phyloP scores from a whole-genome alignment of 2,113 vertebrate species.

The Lasiurus cinereus region DNA sequence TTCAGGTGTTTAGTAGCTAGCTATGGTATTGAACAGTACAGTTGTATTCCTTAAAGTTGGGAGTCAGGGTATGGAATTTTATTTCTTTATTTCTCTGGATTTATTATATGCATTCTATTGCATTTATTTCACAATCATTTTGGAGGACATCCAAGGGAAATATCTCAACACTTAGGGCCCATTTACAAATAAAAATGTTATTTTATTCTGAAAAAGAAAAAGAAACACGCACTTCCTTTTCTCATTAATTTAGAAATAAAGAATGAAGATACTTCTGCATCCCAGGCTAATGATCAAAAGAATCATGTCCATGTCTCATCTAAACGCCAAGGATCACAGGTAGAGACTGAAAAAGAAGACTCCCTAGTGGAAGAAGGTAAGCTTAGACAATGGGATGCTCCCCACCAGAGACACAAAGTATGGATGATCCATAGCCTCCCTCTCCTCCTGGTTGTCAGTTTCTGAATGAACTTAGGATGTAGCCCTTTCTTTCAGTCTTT shows the following conservation, averaged over 20 bases:
- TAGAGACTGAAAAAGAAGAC: background rate
- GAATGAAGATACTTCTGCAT: conserved; percentile 53
- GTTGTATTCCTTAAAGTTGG: background rate
- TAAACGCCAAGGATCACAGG: background rate
- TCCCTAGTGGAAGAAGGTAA: conserved; percentile 72
- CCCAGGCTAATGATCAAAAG: conserved; percentile 20
- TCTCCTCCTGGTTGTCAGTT: background rate
- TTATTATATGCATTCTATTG: background rate
- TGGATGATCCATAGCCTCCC: background rate
- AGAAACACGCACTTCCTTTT: background rate
- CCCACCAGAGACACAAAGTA: fast-evolving
- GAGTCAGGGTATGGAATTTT: background rate
- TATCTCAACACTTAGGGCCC: background rate
- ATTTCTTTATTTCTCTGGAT: background rate
- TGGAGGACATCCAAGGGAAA: background rate
- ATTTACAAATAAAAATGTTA: conserved; percentile 21
- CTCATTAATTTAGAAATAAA: conserved; percentile 73
- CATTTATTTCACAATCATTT: background rate
- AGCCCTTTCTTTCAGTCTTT: background rate
- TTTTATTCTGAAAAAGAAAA: background rate
- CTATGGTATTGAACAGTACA: background rate
- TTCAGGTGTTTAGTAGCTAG: background rate
- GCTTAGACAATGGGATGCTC: background rate
- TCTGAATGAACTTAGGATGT: background rate
- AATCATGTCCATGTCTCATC: background rate